Base-by-base conservation (phyloP, 2,797 vertebrate species). In the Acestrorhynchus altus region DNA sequence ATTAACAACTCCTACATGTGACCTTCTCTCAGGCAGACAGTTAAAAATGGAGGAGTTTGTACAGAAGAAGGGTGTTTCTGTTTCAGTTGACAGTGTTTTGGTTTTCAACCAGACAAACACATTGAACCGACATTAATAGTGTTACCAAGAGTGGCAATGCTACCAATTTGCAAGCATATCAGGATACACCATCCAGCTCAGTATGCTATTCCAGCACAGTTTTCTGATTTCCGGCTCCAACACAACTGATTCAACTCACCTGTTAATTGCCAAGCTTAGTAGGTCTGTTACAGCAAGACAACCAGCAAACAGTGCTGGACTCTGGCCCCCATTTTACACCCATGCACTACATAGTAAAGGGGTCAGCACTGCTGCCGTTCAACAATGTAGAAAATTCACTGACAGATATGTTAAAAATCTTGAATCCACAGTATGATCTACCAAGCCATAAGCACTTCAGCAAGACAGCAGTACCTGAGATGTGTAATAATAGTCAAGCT, bases 341-440 rank as follows among this genome's bases (percentile, higher is more conserved):
- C n/a, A 71, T 20, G 0, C 18, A 9, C 15, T 71, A 40, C n/a
- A 40, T 24, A 8, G 67, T 28, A 9, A 72, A 47, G 42, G 42
- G 46, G n/a, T n/a, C n/a, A n/a, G n/a, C n/a, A n/a, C 42, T 72
- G 69, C 69, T 42, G 54, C 39, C 22, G 10, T 46, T 47, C 40
- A 72, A 60, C 26, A 72, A 8, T 3, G 20, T 57, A 6, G 69
- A 57, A 71, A 57, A 42, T 2, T n/a, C 18, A 39, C 54, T 69
- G 35, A 69, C 20, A 52, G 16, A 51, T 52, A 22, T 22, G 28
- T 8, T 72, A 10, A n/a, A n/a, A n/a, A n/a, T n/a, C n/a, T n/a
- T n/a, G n/a, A n/a, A n/a, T n/a, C n/a, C n/a, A n/a, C n/a, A n/a
- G n/a, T n/a, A n/a, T n/a, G n/a, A n/a, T n/a, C n/a, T n/a, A n/a